Conservation (phyloP, 2,113 vertebrate species). For the Beaufortia kweichowensis region DNA sequence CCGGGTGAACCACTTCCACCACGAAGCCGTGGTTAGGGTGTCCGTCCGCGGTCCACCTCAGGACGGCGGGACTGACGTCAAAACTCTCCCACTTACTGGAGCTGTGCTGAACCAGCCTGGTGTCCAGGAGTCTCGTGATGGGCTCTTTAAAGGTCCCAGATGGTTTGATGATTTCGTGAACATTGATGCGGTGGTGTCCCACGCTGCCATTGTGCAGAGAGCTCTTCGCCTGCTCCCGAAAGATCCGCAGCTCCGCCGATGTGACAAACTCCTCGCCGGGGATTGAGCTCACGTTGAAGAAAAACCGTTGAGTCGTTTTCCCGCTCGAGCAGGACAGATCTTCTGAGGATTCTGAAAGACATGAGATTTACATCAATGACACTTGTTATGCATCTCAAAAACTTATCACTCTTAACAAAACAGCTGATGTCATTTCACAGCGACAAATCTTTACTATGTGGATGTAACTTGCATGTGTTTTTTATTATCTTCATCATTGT, state of each 20-base stretch:
- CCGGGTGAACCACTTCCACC: constrained; percentile 83
- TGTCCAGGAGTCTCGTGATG: constrained; percentile 85
- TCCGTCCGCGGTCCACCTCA: constrained; percentile 80
- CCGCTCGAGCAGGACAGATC: constrained; percentile 76
- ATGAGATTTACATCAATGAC: background rate
- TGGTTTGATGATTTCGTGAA: constrained; percentile 87
- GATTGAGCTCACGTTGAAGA: constrained; percentile 86
- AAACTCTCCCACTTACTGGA: constrained; percentile 86
- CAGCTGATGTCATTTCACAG: constrained; percentile 1
- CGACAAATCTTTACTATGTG: too few relatives aligned
- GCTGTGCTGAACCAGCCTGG: constrained; percentile 82
- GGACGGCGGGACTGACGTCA: constrained; percentile 84
- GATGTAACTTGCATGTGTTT: too few relatives aligned
- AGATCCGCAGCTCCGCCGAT: constrained; percentile 87
- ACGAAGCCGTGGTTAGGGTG: constrained; percentile 83
- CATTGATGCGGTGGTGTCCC: constrained; percentile 86
- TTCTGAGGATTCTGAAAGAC: constrained; percentile 79
- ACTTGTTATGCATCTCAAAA: too few relatives aligned
- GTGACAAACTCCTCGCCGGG: constrained; percentile 82
- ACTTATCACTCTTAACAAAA: too few relatives aligned
- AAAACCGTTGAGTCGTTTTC: constrained; percentile 80
- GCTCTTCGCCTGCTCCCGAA: constrained; percentile 78
- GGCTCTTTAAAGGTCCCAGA: constrained; percentile 72
- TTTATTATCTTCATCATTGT: background rate
- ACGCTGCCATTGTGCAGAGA: constrained; percentile 65